Base-by-base conservation (phyloP, 2,797 vertebrate genomes). In the Coregonus ussuriensis region DNA sequence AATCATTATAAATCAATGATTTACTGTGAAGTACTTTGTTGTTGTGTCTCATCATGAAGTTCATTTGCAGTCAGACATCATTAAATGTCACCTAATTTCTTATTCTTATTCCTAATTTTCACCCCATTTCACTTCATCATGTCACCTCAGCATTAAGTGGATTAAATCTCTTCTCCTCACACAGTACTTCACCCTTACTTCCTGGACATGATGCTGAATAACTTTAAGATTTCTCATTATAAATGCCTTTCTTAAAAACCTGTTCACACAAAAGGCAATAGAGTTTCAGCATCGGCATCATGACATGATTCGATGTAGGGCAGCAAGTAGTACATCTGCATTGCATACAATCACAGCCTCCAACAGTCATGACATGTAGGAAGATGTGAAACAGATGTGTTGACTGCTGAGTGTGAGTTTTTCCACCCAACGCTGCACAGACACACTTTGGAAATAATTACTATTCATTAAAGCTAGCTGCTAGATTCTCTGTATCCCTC, bases 401-500 rank as follows among this genome's bases (percentile, higher is more conserved):
- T 41, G 29, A 67, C 4, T 69, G 47, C 62, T 74, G 74, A 4
- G 37, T 47, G 11, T 72, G 47, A 63, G 70, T 79, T 65, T 51
- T 71, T 67, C 25, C 74, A 75, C 47, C 56, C 35, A 62, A 68
- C 65, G 65, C 68, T 74, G 56, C 33, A n/a, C 41, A 63, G 37
- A 63, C 59, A 63, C 59, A 25, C 77, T 65, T 78, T 79, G 76
- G 76, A 83, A 88, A 83, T 87, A 88, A 88, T 84, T 86, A 83
- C 81, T 75, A 82, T 85, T 90, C 85, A 87, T 85, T 89, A 83
- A 82, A 84, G 77, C 78, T 69, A 75, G 66, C 82, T 83, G 82
- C 83, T 82, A 84, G 79, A 72, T 35, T 63, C 31, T 6, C 16
- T 33, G 0, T 77, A n/a, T 53, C 59, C 1, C n/a, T 1, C n/a